These are phyloP conservation scores for Blastobasis lacticolella DNA, from an alignment of 2,888 invertebrate genomes.

Conservation along the genomic window DNA sequence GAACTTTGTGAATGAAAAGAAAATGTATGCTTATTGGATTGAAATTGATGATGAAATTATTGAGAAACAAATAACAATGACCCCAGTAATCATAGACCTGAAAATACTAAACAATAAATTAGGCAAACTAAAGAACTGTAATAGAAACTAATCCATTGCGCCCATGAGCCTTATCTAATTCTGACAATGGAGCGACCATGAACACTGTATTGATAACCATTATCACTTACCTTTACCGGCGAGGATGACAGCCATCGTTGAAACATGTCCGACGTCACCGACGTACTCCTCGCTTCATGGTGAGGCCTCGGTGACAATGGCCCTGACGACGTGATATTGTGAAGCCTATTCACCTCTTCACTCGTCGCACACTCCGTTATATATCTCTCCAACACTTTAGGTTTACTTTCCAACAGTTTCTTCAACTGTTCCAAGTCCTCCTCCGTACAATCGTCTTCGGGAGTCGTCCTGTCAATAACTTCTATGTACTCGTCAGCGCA, in stretches of 20 bases:
- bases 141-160: too few species aligned
- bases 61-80: too few species aligned
- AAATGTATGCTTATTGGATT: too few species aligned
- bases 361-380: conserved; percentile 82
- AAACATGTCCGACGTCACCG: conserved; percentile 88
- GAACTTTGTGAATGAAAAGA: too few species aligned
- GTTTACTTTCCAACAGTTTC: conserved; percentile 67
- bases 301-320: conserved; percentile 60
- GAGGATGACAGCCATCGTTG: conserved; percentile 89
- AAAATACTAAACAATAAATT: not conserved
- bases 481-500: conserved; percentile 54
- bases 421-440: conserved; percentile 58
- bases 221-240: conserved; percentile 77
- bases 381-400: conserved; percentile 83
- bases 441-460: conserved; percentile 49
- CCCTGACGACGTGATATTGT: conserved; percentile 71
- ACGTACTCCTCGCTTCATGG: conserved; percentile 77
- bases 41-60: too few species aligned
- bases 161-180: not conserved
- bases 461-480: conserved; percentile 54
- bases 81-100: too few species aligned
- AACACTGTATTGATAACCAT: conserved; percentile 12
- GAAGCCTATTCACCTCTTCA: conserved; percentile 77
- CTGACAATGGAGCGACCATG: conserved; percentile 2
- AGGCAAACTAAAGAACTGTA: not conserved